phyloP scores from a whole-genome alignment of 2,888 invertebrate genomes.

The Drosophila birchii region DNA sequence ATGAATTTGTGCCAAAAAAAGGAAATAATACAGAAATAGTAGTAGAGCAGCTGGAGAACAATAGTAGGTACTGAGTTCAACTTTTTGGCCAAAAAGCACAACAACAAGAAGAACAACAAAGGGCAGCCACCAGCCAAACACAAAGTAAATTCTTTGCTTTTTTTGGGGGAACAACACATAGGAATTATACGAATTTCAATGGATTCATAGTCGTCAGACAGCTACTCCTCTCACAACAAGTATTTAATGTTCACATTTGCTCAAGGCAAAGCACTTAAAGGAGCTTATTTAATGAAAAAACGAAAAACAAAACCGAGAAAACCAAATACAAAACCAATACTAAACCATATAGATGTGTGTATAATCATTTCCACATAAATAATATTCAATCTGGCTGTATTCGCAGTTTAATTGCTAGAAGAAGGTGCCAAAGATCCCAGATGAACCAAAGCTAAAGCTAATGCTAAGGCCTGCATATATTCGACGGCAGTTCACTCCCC shows the following conservation, averaged over 20 bases:
- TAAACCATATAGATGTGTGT: conserved; percentile 46
- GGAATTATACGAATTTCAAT: conserved; percentile 84
- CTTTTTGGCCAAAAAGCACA: conserved; percentile 41
- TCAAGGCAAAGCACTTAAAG: conserved; percentile 68
- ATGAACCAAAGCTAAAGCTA: conserved; percentile 30
- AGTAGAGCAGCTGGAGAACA: conserved; percentile 17
- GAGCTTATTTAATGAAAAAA: conserved; percentile 69
- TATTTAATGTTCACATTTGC: conserved; percentile 72
- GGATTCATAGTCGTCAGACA: conserved; percentile 58
- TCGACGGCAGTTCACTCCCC: conserved; percentile 28
- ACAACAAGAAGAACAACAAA: conserved; percentile 46
- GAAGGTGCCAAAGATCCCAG: conserved; percentile 60
- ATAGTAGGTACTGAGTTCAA: conserved; percentile 33
- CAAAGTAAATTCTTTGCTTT: conserved; percentile 65
- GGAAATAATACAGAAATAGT: background rate
- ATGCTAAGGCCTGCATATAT: conserved; percentile 9
- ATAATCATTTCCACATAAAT: conserved; percentile 31
- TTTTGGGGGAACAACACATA: conserved; percentile 83
- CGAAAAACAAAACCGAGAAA: conserved; percentile 35
- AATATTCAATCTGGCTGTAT: conserved; percentile 60
- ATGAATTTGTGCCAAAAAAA: conserved; percentile 66
- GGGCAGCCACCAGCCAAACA: conserved; percentile 31
- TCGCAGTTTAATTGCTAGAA: conserved; percentile 59
- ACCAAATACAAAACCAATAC: conserved; percentile 41
- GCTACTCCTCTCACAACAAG: conserved; percentile 51